Evolutionary conservation across 64 coral and sea anemone species (phyloP).

Genomic region (Actinia tenebrosa): DNA sequence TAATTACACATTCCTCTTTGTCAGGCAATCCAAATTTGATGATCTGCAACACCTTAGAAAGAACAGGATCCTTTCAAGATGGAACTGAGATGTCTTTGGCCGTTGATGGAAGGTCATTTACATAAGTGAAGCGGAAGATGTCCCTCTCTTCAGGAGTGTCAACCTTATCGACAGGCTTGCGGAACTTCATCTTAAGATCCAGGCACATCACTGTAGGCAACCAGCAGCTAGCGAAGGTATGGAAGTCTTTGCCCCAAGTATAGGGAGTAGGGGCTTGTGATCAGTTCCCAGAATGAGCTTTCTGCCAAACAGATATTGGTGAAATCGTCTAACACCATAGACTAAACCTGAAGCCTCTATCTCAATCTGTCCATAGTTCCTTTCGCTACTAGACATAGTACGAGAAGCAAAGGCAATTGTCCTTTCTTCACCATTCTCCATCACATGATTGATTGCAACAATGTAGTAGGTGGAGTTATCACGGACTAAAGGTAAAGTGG

Average conservation of each 20-base stretch:
- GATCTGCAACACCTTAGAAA: background rate
- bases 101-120: background rate
- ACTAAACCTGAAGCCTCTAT: background rate
- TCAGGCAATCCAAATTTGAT: background rate
- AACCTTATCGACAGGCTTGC: background rate
- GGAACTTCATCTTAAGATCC: background rate
- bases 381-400: background rate
- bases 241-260: background rate
- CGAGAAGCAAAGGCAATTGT: slow-evolving; percentile 17
- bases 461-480: background rate
- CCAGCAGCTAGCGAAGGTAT: slow-evolving; percentile 15
- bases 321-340: background rate
- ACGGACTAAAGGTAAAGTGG: slow-evolving; percentile 2
- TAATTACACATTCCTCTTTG: background rate
- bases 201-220: slow-evolving; percentile 19
- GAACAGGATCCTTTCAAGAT: background rate
- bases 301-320: slow-evolving; percentile 21
- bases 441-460: background rate
- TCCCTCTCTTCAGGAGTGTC: background rate
- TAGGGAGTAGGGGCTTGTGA: slow-evolving; percentile 22
- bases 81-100: background rate
- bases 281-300: slow-evolving; percentile 14
- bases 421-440: background rate
- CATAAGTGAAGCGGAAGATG: background rate
- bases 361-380: slow-evolving; percentile 17